phyloP scores from a whole-genome alignment of 2,888 invertebrate genomes.

The Osmoderma eremita region DNA sequence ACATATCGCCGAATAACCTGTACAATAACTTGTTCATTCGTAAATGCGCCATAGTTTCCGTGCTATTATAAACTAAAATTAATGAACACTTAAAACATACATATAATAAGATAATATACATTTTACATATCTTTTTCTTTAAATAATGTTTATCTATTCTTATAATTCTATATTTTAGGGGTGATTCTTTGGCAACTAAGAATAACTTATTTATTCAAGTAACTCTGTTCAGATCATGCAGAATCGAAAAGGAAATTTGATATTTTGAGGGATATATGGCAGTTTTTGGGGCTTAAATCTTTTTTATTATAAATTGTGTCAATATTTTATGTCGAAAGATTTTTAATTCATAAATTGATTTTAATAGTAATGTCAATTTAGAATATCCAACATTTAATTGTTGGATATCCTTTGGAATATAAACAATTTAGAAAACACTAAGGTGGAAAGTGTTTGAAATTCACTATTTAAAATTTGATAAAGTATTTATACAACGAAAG shows the following conservation, averaged over 20 bases:
- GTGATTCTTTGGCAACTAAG: slow-evolving; percentile 29
- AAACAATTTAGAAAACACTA: too few species aligned
- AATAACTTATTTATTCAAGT: background rate
- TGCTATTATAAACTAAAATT: slow-evolving; percentile 9
- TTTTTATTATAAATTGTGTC: too few species aligned
- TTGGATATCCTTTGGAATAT: too few species aligned
- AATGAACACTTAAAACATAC: slow-evolving; percentile 26
- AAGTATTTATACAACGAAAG: too few species aligned
- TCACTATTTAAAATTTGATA: too few species aligned
- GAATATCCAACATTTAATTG: too few species aligned
- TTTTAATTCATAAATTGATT: too few species aligned
- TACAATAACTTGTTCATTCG: background rate
- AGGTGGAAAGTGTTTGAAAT: too few species aligned
- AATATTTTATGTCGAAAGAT: too few species aligned
- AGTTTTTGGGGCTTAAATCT: background rate
- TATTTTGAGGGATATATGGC: background rate
- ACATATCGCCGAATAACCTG: background rate
- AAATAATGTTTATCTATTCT: slow-evolving; percentile 19
- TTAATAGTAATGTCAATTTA: too few species aligned
- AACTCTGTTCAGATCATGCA: background rate
- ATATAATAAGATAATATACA: slow-evolving; percentile 4
- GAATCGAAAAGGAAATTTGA: background rate
- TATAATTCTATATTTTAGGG: slow-evolving; percentile 13
- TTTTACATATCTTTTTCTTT: background rate
- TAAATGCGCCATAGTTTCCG: background rate